Base-by-base conservation (phyloP, 2,888 invertebrate species). In the Drosophila borealis region DNA sequence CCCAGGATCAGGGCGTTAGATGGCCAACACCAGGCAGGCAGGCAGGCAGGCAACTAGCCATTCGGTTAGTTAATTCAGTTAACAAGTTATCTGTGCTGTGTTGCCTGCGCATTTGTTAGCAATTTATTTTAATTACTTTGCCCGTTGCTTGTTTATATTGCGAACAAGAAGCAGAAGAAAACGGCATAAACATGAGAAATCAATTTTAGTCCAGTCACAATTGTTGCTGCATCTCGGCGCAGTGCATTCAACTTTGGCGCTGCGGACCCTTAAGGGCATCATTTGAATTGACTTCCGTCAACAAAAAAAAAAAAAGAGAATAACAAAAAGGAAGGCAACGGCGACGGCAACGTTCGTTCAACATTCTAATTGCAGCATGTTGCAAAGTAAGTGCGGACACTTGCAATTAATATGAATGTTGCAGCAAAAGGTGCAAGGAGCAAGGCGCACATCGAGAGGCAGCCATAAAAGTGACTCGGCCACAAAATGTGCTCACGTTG, bases 331-430 rank as follows among this genome's bases (percentile, higher is more conserved):
- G 13, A 25, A 29, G 29, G 29, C 25, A 25, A 6, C 25, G 48
- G 21, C 13, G 29, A 33, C 19, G 25, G 73, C 60, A 72, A 45
- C 54, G 45, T 19, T 56, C 60, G 70, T 59, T 64, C 69, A 73
- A 80, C 72, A 84, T 81, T 85, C 88, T 86, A 88, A 83, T 85
- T 86, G 86, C 88, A 77, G 81, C 88, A 85, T 84, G 88, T 68
- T 82, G 82, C 88, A 86, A 85, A 81, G 80, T 87, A 87, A 82
- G 87, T 88, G 89, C 84, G 87, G 86, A 89, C 87, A 88, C 82
- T 82, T 77, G 84, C 87, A 89, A 89, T 89, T 89, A 89, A 89
- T 89, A 88, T 88, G 85, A 86, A 78, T 76, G 74, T 72, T 56
- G 76, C 55, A 49, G 68, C 69, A 64, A 56, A 65, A 69, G 64